Percentiles rank a stretch among this genome's conserved stretches.
Evolutionary conservation across 2,797 vertebrate genomes (phyloP).

Genomic region (Euthynnus affinis): DNA sequence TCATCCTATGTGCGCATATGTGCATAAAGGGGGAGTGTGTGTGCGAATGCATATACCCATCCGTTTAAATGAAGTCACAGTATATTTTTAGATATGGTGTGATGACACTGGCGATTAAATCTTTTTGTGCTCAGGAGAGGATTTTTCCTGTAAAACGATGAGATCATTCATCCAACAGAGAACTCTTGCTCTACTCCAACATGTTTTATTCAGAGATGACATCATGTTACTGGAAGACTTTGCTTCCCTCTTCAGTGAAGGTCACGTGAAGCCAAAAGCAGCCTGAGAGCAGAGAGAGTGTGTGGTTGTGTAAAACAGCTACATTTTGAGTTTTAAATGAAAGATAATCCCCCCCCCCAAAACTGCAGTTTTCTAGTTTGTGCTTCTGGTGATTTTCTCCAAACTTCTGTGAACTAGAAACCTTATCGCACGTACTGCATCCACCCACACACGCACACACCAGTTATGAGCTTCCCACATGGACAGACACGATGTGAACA

Average conservation of each 20-base stretch:
- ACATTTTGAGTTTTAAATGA: slow-evolving; percentile 12
- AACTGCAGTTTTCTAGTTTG: slow-evolving; percentile 58
- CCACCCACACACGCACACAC: slow-evolving; percentile 63
- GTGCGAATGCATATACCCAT: background rate
- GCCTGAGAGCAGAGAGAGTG: slow-evolving; percentile 20
- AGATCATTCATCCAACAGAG: slow-evolving; percentile 69
- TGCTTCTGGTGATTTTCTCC: slow-evolving; percentile 76
- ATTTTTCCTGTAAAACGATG: slow-evolving; percentile 67
- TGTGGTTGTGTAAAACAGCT: slow-evolving; percentile 16
- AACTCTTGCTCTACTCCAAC: slow-evolving; percentile 48
- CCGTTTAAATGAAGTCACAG: slow-evolving; percentile 42
- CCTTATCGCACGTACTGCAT: slow-evolving; percentile 70
- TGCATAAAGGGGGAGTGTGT: background rate
- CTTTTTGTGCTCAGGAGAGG: slow-evolving; percentile 34
- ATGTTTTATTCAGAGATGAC: slow-evolving; percentile 83
- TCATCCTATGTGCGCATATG: slow-evolving; percentile 17
- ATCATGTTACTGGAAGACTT: slow-evolving; percentile 76
- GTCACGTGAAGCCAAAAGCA: slow-evolving; percentile 57
- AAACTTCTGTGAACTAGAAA: slow-evolving; percentile 77
- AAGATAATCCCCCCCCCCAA: slow-evolving; percentile 35
- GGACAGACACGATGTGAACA: slow-evolving; percentile 62
- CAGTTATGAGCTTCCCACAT: slow-evolving; percentile 65
- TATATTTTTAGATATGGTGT: slow-evolving; percentile 56
- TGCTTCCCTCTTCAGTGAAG: slow-evolving; percentile 53
- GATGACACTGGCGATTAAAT: slow-evolving; percentile 55